These are phyloP conservation scores for Eristalis arbustorum DNA, from an alignment of 2,888 invertebrate species.

Conservation along the genomic window DNA sequence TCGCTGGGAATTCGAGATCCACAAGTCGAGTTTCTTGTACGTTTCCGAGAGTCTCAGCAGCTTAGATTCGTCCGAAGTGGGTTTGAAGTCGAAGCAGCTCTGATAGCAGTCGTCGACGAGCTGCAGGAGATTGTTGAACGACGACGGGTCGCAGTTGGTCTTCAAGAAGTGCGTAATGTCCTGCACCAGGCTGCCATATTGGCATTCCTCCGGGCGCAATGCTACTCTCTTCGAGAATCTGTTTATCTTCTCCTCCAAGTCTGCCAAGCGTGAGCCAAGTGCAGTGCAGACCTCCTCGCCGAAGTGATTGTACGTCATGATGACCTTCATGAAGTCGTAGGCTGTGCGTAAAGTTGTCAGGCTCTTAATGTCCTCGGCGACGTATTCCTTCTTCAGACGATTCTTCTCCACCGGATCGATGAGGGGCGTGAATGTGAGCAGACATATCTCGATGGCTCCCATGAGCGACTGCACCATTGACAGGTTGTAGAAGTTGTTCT, in stretches of 20 bases:
- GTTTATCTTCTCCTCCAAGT: constrained; percentile 72
- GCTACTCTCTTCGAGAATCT: constrained; percentile 77
- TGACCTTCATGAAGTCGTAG: constrained; percentile 81
- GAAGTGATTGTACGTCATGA: constrained; percentile 77
- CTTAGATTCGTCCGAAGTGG: constrained; percentile 49
- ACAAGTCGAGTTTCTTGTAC: constrained; percentile 76
- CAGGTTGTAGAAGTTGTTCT: constrained; percentile 65
- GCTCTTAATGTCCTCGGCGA: constrained; percentile 85
- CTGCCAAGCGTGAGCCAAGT: constrained; percentile 71
- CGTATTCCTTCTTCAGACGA: constrained; percentile 86
- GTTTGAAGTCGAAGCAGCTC: constrained; percentile 49
- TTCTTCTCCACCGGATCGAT: constrained; percentile 93
- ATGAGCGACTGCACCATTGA: constrained; percentile 74
- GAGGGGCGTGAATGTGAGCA: constrained; percentile 84
- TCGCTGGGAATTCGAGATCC: constrained; percentile 78
- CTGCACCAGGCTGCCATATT: constrained; percentile 76
- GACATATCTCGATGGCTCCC: constrained; percentile 82
- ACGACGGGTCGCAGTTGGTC: constrained; percentile 76
- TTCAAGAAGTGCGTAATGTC: constrained; percentile 77
- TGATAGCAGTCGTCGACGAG: constrained; percentile 72
- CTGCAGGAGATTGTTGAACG: constrained; percentile 73
- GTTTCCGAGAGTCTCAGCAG: constrained; percentile 73
- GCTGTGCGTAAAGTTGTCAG: constrained; percentile 82
- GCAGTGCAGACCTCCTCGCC: constrained; percentile 75
- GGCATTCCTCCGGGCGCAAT: constrained; percentile 76